These are phyloP conservation scores for Herpetotheres cachinnans DNA, from an alignment of 2,113 vertebrate genomes.

Conservation along the genomic window DNA sequence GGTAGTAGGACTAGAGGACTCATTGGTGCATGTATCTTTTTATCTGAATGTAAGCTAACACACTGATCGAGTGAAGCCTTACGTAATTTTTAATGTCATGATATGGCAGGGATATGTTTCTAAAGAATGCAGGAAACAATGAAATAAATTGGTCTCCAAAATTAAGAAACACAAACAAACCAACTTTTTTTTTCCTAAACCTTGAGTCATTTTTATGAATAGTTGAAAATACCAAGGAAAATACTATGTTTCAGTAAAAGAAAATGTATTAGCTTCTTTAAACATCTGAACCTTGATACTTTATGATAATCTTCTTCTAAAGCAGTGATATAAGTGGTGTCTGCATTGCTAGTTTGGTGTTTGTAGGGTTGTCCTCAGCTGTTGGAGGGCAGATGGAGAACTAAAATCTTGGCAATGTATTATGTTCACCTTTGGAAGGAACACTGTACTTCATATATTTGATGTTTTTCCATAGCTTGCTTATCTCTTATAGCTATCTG, in stretches of 20 bases:
- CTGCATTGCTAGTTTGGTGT: not conserved
- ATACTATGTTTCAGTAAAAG: not conserved
- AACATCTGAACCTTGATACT: not conserved
- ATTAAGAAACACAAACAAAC: not conserved
- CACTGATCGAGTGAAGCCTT: not conserved
- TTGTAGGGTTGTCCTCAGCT: not conserved
- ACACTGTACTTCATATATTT: not conserved
- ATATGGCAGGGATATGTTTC: not conserved
- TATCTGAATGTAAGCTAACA: not conserved
- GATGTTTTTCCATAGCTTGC: not conserved
- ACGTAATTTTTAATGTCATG: not conserved
- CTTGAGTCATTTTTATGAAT: not conserved
- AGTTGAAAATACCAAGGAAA: not conserved
- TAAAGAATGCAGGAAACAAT: not conserved
- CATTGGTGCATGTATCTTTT: not conserved
- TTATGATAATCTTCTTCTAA: not conserved
- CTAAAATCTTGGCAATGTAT: not conserved
- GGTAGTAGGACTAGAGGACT: not conserved
- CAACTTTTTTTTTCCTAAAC: not conserved
- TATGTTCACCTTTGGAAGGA: not conserved
- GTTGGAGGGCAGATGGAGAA: not conserved
- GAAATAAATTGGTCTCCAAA: not conserved
- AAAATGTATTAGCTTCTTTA: not conserved
- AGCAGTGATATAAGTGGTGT: accelerated
- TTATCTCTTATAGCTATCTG: not conserved